These are phyloP conservation scores for Stegastes partitus DNA, from an alignment of 2,113 vertebrate species.

Conservation along the genomic window DNA sequence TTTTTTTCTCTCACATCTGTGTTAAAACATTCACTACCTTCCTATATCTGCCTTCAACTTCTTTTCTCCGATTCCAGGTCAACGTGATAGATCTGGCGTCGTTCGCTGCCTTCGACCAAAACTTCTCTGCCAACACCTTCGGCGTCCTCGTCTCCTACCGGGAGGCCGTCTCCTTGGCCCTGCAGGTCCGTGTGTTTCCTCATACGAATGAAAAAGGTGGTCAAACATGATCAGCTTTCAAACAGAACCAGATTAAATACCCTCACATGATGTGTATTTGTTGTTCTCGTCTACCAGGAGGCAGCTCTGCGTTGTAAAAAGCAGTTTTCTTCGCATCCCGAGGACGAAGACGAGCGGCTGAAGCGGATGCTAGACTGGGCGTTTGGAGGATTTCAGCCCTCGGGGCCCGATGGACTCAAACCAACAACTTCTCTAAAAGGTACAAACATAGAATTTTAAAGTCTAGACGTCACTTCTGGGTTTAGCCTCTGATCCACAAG, in stretches of 20 bases:
- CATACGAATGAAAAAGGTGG: too few relatives aligned
- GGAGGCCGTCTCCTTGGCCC: slow-evolving; percentile 87
- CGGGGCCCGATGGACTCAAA: slow-evolving; percentile 85
- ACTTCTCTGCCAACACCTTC: slow-evolving; percentile 88
- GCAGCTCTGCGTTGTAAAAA: slow-evolving; percentile 86
- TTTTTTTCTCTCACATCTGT: neutral
- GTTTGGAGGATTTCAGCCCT: slow-evolving; percentile 87
- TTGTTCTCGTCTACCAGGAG: slow-evolving; percentile 78
- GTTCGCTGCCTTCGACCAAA: slow-evolving; percentile 84
- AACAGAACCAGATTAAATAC: too few relatives aligned
- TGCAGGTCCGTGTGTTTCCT: slow-evolving; percentile 86
- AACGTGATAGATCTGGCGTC: slow-evolving; percentile 83
- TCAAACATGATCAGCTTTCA: too few relatives aligned
- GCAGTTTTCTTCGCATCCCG: slow-evolving; percentile 76
- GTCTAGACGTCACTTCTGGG: too few relatives aligned
- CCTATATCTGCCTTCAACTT: too few relatives aligned
- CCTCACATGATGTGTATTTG: too few relatives aligned
- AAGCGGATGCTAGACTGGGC: slow-evolving; percentile 93
- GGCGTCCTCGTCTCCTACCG: slow-evolving; percentile 87
- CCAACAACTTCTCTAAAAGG: slow-evolving; percentile 53
- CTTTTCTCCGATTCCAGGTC: slow-evolving; percentile 79
- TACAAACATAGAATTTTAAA: slow-evolving; percentile 23
- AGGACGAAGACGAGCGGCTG: slow-evolving; percentile 81
- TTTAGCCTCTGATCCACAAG: too few relatives aligned
- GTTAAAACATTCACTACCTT: too few relatives aligned